phyloP scores from a whole-genome alignment of 2,113 vertebrate genomes.

The Engystomops pustulosus region DNA sequence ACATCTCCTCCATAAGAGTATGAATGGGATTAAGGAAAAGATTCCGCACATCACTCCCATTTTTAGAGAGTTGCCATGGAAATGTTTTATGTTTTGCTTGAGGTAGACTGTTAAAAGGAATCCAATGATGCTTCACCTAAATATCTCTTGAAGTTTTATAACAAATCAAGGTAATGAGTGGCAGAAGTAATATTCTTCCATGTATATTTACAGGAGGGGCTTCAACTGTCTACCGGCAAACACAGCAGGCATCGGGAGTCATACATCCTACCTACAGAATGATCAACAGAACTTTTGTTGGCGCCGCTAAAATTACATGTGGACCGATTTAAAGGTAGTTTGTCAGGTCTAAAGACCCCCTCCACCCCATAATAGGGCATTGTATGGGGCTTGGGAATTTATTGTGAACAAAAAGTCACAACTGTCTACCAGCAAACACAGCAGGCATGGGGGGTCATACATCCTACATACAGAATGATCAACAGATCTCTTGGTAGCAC shows the following conservation, averaged over 20 bases:
- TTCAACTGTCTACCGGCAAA: not conserved
- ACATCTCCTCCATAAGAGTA: not conserved
- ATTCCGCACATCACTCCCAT: conserved; percentile 44
- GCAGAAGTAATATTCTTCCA: not conserved
- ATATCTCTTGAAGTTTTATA: conserved; percentile 62
- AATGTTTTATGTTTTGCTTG: conserved; percentile 61
- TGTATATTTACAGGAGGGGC: conserved; percentile 30
- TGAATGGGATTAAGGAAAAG: conserved; percentile 21
- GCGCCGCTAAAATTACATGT: too few species aligned
- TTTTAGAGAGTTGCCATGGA: conserved; percentile 64
- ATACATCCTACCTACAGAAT: too few species aligned
- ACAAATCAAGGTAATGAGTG: conserved; percentile 49
- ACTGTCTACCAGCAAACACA: not conserved
- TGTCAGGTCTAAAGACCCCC: too few species aligned
- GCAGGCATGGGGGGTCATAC: not conserved
- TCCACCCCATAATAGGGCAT: too few species aligned
- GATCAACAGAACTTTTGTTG: too few species aligned
- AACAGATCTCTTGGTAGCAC: too few species aligned
- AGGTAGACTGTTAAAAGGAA: conserved; percentile 57
- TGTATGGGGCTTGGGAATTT: too few species aligned
- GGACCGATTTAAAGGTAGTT: too few species aligned
- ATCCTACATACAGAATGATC: too few species aligned
- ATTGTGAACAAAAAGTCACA: too few species aligned
- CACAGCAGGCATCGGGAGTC: not conserved
- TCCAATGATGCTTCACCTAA: conserved; percentile 60